Percentiles rank a stretch among this genome's conserved stretches.
phyloP scores from a whole-genome alignment of 2,888 invertebrate species.

The Lasioglossum villosulum region DNA sequence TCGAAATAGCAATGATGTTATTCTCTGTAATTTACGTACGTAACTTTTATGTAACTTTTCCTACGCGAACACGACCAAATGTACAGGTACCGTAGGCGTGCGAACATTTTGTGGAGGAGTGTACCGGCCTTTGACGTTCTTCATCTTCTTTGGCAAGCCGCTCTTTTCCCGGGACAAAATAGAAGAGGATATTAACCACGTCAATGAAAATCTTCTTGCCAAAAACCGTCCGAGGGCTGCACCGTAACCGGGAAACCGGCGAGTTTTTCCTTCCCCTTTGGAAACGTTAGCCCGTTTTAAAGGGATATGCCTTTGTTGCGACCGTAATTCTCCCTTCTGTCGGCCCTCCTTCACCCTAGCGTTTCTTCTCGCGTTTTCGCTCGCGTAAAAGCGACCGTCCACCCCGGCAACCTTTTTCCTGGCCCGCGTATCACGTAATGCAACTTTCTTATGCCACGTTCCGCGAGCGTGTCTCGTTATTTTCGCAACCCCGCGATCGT shows the following conservation, averaged over 20 bases:
- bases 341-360: not conserved
- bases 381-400: slow-evolving; percentile 14
- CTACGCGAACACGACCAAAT: not conserved
- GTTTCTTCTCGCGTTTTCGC: not conserved
- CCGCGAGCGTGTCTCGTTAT: slow-evolving; percentile 42
- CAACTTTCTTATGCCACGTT: slow-evolving; percentile 37
- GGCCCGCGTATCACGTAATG: slow-evolving; percentile 13
- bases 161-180: slow-evolving; percentile 30
- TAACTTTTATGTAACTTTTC: not conserved
- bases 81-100: not conserved
- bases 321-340: slow-evolving; percentile 41
- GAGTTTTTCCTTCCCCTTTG: slow-evolving; percentile 12
- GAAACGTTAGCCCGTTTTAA: slow-evolving; percentile 36
- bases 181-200: slow-evolving; percentile 61
- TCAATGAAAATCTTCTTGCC: slow-evolving; percentile 57
- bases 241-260: slow-evolving; percentile 35
- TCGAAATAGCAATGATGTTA: not conserved
- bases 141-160: not conserved
- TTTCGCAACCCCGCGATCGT: slow-evolving; percentile 46
- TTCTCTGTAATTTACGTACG: not conserved
- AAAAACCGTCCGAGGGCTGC: slow-evolving; percentile 47
- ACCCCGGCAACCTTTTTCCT: slow-evolving; percentile 14
- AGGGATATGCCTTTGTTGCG: slow-evolving; percentile 56
- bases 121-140: not conserved
- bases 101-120: not conserved